Base-by-base conservation (phyloP, 2,113 vertebrate genomes). In the Microtus montanus region DNA sequence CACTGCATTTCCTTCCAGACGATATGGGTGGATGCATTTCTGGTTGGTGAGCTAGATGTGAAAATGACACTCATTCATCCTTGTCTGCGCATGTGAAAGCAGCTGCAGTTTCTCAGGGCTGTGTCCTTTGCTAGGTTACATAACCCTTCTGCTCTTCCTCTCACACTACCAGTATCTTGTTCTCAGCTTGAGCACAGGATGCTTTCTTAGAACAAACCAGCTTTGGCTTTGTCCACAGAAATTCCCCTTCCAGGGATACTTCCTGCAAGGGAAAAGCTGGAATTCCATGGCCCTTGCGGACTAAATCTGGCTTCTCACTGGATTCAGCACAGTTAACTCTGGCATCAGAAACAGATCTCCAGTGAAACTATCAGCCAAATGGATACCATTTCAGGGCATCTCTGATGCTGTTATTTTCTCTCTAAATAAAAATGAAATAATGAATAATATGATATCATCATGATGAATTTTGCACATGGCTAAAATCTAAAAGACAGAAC, bases 141-240 rank as follows among this genome's bases (percentile, higher is more conserved):
- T 89, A 90, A 66, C 11, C 64, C 38, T 79, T 61, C 47, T 28
- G 52, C 92, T 93, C 94, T 95, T 96, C 85, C 66, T 91, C 35
- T 95, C 28, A 41, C 17, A 93, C 73, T 86, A 84, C 63, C 87
- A 89, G 86, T 44, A 78, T 78, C 88, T 95, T 95, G 74, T 93
- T 95, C 96, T 83, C 86, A 82, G 71, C 54, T 83, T 75, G 82
- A 86, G 82, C 68, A 49, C 52, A 78, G 79, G 70, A 89, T 78
- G 86, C 93, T 97, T 93, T 92, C 96, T 97, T 96, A 95, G 89
- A 83, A 93, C 93, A 93, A 94, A 89, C 77, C 68, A 80, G 54
- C 41, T 17, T 38, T 94, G 92, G 96, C 83, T 96, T 74, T 70
- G 2, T 14, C 19, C 30, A 80, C 3, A 64, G 92, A 96, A 96